Evolutionary conservation across 2,113 vertebrate species (phyloP).

Genomic region (Lycocorax pyrrhopterus): DNA sequence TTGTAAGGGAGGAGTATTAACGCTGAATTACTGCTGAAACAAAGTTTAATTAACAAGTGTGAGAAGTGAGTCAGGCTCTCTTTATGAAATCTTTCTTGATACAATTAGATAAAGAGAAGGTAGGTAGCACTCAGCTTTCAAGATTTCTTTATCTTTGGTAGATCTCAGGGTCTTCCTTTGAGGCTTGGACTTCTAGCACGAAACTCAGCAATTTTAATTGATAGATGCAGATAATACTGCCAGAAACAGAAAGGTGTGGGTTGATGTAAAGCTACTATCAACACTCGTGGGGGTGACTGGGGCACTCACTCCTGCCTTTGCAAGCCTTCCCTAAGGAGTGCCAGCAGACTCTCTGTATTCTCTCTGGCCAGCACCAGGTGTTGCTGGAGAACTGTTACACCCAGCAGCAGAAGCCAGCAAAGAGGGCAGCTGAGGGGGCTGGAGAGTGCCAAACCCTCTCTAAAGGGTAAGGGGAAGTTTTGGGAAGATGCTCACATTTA

Average conservation of each 20-base stretch:
- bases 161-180: not conserved
- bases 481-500: not conserved
- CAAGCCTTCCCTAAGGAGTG: not conserved
- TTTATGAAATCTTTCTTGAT: not conserved
- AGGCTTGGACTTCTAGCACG: not conserved
- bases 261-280: not conserved
- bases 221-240: not conserved
- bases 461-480: not conserved
- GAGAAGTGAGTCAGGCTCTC: not conserved
- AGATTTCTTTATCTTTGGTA: not conserved
- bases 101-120: constrained; percentile 1
- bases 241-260: not conserved
- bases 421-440: not conserved
- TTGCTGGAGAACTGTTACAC: not conserved
- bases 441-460: not conserved
- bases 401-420: not conserved
- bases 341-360: not conserved
- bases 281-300: not conserved
- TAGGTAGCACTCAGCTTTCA: not conserved
- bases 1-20: not conserved
- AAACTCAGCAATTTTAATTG: not conserved
- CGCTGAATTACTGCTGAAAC: not conserved
- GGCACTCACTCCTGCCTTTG: not conserved
- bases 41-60: constrained; percentile 12
- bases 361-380: not conserved